phyloP scores from a whole-genome alignment of 2,888 invertebrate genomes.

The Stictocephala bisonia region DNA sequence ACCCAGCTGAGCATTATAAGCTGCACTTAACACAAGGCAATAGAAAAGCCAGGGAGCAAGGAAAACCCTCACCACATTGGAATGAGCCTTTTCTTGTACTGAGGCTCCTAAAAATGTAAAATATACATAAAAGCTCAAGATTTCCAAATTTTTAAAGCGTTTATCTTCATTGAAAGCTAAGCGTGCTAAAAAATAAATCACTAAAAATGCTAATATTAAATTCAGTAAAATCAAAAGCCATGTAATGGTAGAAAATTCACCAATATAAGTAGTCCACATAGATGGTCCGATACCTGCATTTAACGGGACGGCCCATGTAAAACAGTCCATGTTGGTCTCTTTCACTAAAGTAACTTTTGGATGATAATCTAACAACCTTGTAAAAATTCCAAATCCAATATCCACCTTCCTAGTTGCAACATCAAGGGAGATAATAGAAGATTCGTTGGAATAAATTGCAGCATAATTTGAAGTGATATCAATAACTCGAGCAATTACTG shows the following conservation, averaged over 20 bases:
- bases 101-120: slow-evolving; percentile 53
- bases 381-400: slow-evolving; percentile 59
- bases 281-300: slow-evolving; percentile 58
- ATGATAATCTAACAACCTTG: slow-evolving; percentile 56
- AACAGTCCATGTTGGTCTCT: slow-evolving; percentile 59
- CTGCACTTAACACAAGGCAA: slow-evolving; percentile 54
- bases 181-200: slow-evolving; percentile 19
- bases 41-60: slow-evolving; percentile 57
- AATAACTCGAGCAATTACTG: slow-evolving; percentile 48
- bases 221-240: slow-evolving; percentile 57
- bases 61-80: slow-evolving; percentile 53
- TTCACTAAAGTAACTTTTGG: slow-evolving; percentile 54
- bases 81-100: slow-evolving; percentile 52
- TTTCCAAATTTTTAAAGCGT: slow-evolving; percentile 26
- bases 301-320: slow-evolving; percentile 60
- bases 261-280: slow-evolving; percentile 58
- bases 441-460: slow-evolving; percentile 41
- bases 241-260: slow-evolving; percentile 55
- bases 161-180: slow-evolving; percentile 21
- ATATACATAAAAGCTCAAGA: slow-evolving; percentile 43
- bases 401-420: slow-evolving; percentile 50
- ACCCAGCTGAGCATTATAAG: slow-evolving; percentile 55
- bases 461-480: slow-evolving; percentile 45
- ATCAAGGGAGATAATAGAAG: slow-evolving; percentile 40
- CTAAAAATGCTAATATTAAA: slow-evolving; percentile 46